Evolutionary conservation across 2,113 vertebrate species (phyloP).

Genomic region (Bothrops jararaca): DNA sequence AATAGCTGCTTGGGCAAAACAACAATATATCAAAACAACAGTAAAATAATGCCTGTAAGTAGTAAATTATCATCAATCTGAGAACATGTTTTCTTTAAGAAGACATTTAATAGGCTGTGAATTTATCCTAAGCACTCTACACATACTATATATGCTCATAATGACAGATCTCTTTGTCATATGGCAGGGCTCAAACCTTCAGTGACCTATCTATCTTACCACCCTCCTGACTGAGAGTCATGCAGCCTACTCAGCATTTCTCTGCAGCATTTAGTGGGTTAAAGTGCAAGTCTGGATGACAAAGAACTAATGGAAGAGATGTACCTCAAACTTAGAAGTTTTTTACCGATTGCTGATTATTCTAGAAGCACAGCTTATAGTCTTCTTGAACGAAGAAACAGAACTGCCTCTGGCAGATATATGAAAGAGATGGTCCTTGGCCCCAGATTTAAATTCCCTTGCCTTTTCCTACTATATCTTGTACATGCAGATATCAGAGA

Average conservation of each 20-base stretch:
- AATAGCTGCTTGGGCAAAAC: constrained; percentile 46
- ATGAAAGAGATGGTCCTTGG: neutral
- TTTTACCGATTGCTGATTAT: neutral
- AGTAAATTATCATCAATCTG: constrained; percentile 20
- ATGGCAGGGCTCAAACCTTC: neutral
- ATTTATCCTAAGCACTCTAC: neutral
- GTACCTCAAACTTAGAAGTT: neutral
- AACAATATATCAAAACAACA: constrained; percentile 29
- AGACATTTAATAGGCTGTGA: neutral
- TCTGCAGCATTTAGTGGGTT: neutral
- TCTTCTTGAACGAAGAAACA: neutral
- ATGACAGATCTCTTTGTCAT: neutral
- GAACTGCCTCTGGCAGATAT: neutral
- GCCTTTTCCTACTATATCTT: neutral
- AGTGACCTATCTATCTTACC: neutral
- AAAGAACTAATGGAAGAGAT: neutral
- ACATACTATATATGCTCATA: neutral
- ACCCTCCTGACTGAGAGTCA: neutral
- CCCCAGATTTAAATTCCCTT: neutral
- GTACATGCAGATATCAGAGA: neutral
- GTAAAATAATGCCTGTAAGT: constrained; percentile 35
- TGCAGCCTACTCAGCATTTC: neutral
- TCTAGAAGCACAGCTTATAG: neutral
- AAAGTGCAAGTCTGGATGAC: neutral
- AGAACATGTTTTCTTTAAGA: neutral